A percentile compares a stretch with the other conserved stretches of the same genome.
These are phyloP conservation scores for Hirtodrosophila cameraria DNA, from an alignment of 2,888 invertebrate genomes.

Conservation along the genomic window DNA sequence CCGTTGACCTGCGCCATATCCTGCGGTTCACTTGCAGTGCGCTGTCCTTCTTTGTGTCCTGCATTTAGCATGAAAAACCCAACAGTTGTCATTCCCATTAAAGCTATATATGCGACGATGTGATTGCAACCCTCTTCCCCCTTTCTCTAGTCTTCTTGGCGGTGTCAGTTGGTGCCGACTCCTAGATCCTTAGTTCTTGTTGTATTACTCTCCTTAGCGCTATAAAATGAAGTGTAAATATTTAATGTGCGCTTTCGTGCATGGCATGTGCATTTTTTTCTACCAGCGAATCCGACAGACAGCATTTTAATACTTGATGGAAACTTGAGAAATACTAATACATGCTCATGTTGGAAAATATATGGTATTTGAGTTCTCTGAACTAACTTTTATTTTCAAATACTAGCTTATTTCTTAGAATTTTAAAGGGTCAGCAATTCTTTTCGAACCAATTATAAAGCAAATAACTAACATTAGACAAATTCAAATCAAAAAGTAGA, in stretches of 20 bases:
- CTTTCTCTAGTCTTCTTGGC: not conserved
- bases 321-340: constrained; percentile 6
- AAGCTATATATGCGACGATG: constrained; percentile 78
- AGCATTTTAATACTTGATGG: constrained; percentile 33
- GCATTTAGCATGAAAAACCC: constrained; percentile 44
- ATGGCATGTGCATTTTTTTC: constrained; percentile 59
- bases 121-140: constrained; percentile 84
- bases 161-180: constrained; percentile 19
- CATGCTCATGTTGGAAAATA: not conserved
- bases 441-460: not conserved
- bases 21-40: constrained; percentile 74
- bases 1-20: constrained; percentile 84
- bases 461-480: constrained; percentile 6
- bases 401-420: no score
- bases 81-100: constrained; percentile 80
- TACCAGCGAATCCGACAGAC: not conserved
- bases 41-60: constrained; percentile 40
- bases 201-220: constrained; percentile 44
- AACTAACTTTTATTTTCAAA: no score
- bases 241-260: constrained; percentile 83
- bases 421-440: not conserved
- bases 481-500: constrained; percentile 13
- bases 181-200: constrained; percentile 7
- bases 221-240: constrained; percentile 84
- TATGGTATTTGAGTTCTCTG: constrained; percentile 5